Evolutionary conservation across 2,888 invertebrate species (phyloP).

Genomic region (Drosophila maculinotata): DNA sequence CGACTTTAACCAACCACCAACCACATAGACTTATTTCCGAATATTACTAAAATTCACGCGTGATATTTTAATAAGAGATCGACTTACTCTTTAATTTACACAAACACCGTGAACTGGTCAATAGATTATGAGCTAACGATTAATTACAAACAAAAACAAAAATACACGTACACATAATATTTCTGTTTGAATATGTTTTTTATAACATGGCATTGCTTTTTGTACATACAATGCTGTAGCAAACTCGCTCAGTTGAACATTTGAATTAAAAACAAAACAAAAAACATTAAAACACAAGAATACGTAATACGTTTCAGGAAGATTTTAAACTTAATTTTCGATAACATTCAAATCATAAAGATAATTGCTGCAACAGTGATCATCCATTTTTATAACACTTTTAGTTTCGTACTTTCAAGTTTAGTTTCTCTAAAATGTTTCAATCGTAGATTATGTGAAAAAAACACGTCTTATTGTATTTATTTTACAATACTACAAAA

Average conservation of each 20-base stretch:
- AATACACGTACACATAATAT: slow-evolving; percentile 25
- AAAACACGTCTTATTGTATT: slow-evolving; percentile 18
- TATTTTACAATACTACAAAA: slow-evolving; percentile 40
- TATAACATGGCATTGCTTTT: slow-evolving; percentile 58
- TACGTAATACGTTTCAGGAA: slow-evolving; percentile 48
- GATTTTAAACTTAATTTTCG: slow-evolving; percentile 17
- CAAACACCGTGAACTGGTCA: slow-evolving; percentile 67
- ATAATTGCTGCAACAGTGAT: slow-evolving; percentile 28
- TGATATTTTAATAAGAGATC: slow-evolving; percentile 59
- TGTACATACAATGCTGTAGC: slow-evolving; percentile 41
- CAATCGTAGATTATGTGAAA: slow-evolving; percentile 31
- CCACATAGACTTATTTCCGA: slow-evolving; percentile 67
- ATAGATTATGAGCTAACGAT: slow-evolving; percentile 61
- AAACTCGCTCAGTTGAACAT: slow-evolving; percentile 24
- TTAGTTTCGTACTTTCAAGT: slow-evolving; percentile 16
- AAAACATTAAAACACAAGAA: slow-evolving; percentile 10
- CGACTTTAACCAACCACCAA: slow-evolving; percentile 62
- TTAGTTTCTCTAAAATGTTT: slow-evolving; percentile 24
- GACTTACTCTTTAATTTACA: slow-evolving; percentile 53
- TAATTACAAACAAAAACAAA: slow-evolving; percentile 29
- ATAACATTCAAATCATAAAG: slow-evolving; percentile 21
- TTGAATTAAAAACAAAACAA: slow-evolving; percentile 1
- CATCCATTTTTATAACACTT: slow-evolving; percentile 35
- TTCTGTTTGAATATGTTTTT: slow-evolving; percentile 52
- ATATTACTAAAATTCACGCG: slow-evolving; percentile 61